These are phyloP conservation scores for zebrafish (Danio rerio) DNA, from an alignment of 2,113 vertebrate genomes.

Conservation along the genomic window DNA sequence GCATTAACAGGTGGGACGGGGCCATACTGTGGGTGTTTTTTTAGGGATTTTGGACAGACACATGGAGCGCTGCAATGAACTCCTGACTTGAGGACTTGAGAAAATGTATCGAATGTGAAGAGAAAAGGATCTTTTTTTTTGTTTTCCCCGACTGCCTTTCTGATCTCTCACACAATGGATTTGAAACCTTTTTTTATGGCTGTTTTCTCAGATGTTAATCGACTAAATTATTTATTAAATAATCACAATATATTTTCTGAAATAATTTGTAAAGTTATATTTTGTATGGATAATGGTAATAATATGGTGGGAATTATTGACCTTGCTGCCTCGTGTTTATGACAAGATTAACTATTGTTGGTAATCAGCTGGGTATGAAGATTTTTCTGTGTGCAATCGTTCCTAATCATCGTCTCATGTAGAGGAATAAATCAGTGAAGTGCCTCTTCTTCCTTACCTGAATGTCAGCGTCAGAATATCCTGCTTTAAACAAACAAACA, in stretches of 20 bases:
- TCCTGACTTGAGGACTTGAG: constrained; percentile 69
- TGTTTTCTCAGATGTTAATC: constrained; percentile 58
- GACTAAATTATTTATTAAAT: constrained; percentile 72
- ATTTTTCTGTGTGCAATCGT: constrained; percentile 33
- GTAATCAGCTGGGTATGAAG: constrained; percentile 32
- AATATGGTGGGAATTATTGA: constrained; percentile 65
- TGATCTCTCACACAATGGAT: constrained; percentile 58
- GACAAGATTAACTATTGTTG: constrained; percentile 25
- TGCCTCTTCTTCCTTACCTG: constrained; percentile 41
- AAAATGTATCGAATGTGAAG: constrained; percentile 43
- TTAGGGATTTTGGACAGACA: constrained; percentile 55
- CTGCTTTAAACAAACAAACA: not conserved
- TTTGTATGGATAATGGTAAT: constrained; percentile 77
- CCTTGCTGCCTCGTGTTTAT: constrained; percentile 31
- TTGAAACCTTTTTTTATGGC: constrained; percentile 62
- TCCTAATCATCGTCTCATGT: constrained; percentile 5
- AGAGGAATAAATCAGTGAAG: constrained; percentile 27
- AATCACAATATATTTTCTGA: constrained; percentile 77
- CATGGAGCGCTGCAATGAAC: constrained; percentile 58
- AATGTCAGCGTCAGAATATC: not conserved
- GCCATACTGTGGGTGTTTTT: constrained; percentile 25
- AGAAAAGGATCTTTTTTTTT: constrained; percentile 30
- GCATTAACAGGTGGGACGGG: constrained; percentile 51
- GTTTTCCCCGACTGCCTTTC: constrained; percentile 53
- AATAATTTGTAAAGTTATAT: constrained; percentile 75